Conservation (phyloP, 2,888 invertebrate species). For the Platerodrilus igneus region DNA sequence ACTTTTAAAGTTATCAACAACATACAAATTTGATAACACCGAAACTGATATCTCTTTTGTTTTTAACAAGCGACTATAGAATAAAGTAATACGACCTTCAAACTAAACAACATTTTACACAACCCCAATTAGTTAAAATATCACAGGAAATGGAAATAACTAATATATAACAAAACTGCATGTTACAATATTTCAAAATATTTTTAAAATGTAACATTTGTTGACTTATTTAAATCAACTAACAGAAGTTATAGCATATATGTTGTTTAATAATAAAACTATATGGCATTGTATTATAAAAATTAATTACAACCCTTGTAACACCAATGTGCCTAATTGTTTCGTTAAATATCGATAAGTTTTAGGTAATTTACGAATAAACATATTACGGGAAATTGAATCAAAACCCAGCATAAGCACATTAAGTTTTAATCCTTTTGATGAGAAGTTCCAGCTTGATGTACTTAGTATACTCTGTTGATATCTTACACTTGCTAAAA, state of each 20-base stretch:
- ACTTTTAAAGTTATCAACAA: too few species aligned
- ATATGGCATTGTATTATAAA: neutral
- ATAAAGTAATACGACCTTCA: too few species aligned
- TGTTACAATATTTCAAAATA: too few species aligned
- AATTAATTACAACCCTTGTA: constrained; percentile 56
- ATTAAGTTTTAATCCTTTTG: constrained; percentile 55
- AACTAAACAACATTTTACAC: too few species aligned
- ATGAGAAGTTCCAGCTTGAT: constrained; percentile 50
- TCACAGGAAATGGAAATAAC: too few species aligned
- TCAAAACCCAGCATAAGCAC: constrained; percentile 86
- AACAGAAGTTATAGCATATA: neutral
- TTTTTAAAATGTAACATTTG: too few species aligned
- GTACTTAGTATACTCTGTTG: constrained; percentile 48
- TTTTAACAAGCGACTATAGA: too few species aligned
- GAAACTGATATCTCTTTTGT: too few species aligned
- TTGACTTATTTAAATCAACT: too few species aligned
- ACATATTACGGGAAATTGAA: constrained; percentile 79
- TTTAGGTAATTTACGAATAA: constrained; percentile 71
- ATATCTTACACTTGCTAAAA: constrained; percentile 58
- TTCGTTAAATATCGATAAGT: constrained; percentile 65
- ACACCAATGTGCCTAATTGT: constrained; percentile 56
- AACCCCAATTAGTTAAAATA: too few species aligned
- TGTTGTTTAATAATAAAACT: neutral
- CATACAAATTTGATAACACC: too few species aligned
- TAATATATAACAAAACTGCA: too few species aligned